Conservation (phyloP, 2,888 invertebrate genomes). For the Drosophila austrosaltans region DNA sequence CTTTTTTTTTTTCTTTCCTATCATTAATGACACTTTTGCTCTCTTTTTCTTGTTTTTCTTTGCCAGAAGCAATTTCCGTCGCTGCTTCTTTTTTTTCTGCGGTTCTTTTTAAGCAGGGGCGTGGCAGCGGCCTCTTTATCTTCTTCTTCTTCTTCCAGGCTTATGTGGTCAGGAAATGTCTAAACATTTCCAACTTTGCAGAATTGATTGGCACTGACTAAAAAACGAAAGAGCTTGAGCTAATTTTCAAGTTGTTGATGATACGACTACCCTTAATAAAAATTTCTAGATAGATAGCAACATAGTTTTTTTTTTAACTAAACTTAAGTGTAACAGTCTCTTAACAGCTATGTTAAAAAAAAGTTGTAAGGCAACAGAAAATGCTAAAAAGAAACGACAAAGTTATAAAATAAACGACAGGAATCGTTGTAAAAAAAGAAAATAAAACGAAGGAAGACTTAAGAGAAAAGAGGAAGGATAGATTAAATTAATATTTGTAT, state of each 20-base stretch:
- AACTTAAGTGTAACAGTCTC: too few relatives aligned
- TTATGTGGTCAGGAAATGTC: constrained; percentile 59
- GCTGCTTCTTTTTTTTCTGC: constrained; percentile 32
- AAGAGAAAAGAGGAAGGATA: too few relatives aligned
- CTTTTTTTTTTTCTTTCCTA: constrained; percentile 22
- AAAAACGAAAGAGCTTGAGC: not conserved
- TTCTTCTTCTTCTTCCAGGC: constrained; percentile 8
- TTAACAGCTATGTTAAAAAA: too few relatives aligned
- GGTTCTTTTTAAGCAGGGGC: constrained; percentile 51
- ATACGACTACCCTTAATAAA: not conserved
- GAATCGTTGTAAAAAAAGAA: too few relatives aligned
- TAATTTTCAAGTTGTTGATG: not conserved
- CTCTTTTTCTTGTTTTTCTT: constrained; percentile 53
- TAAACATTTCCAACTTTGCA: constrained; percentile 48
- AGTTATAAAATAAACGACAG: too few relatives aligned
- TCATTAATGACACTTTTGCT: constrained; percentile 76
- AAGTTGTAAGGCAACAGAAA: too few relatives aligned
- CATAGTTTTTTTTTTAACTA: too few relatives aligned
- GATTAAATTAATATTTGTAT: too few relatives aligned
- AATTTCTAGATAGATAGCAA: too few relatives aligned
- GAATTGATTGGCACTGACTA: constrained; percentile 48
- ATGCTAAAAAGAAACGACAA: too few relatives aligned
- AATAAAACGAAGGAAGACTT: too few relatives aligned
- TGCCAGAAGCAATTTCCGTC: constrained; percentile 64
- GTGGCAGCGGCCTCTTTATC: constrained; percentile 24